phyloP scores from a whole-genome alignment of 2,797 vertebrate species.

The Calcarius lapponicus region DNA sequence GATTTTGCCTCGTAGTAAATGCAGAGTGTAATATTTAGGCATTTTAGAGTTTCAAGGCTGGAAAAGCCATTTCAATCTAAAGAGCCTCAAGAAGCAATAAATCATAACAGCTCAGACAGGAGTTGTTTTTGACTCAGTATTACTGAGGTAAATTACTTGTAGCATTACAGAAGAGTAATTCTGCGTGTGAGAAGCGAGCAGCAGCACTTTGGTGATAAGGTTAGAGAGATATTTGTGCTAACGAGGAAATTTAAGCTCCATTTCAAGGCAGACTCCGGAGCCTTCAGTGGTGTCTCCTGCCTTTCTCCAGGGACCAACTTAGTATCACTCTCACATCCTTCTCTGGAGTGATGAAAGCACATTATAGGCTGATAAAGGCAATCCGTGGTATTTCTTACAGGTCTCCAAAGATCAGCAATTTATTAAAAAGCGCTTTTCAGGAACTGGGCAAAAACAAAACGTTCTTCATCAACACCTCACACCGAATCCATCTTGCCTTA shows the following conservation, averaged over 20 bases:
- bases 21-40: background rate
- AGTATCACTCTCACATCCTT: conserved; percentile 45
- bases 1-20: background rate
- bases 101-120: background rate
- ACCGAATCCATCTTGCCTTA: background rate
- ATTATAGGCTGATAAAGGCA: conserved; percentile 59
- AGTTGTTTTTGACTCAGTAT: background rate
- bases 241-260: conserved; percentile 23
- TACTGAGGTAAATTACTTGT: background rate
- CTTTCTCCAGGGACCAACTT: conserved; percentile 40
- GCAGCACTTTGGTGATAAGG: background rate
- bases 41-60: background rate
- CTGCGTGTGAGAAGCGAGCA: background rate
- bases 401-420: conserved; percentile 54
- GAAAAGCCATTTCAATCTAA: background rate
- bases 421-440: conserved; percentile 55
- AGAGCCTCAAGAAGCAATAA: background rate
- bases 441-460: background rate
- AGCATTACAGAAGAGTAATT: conserved; percentile 20
- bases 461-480: background rate
- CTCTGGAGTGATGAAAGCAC: conserved; percentile 49
- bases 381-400: conserved; percentile 41
- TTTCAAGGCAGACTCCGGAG: background rate
- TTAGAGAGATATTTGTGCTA: background rate
- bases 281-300: background rate